Evolutionary conservation across 2,888 invertebrate genomes (phyloP).

Genomic region (Agrochola circellaris): DNA sequence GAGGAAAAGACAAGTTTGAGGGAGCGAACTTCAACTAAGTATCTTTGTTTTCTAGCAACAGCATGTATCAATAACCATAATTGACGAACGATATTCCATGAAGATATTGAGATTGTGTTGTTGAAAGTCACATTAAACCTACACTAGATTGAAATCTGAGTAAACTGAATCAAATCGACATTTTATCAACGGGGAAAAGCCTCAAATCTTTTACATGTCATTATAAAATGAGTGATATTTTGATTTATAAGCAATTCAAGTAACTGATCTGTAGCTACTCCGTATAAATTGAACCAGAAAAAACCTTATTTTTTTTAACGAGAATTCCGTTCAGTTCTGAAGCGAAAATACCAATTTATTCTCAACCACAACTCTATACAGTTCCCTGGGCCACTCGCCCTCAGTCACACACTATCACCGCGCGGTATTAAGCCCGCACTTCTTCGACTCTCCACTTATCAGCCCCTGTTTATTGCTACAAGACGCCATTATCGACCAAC

Average conservation of each 20-base stretch:
- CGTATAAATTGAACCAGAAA: neutral
- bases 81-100: neutral
- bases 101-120: neutral
- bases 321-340: neutral
- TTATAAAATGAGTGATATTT: no score
- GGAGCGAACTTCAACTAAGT: neutral
- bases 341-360: neutral
- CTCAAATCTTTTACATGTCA: no score
- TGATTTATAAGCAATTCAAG: no score
- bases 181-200: neutral
- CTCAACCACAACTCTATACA: conserved; percentile 37
- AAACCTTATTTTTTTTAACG: neutral
- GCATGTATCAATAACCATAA: no score
- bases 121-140: neutral
- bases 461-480: conserved; percentile 77
- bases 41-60: neutral
- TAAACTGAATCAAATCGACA: neutral
- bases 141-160: no score
- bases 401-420: conserved; percentile 54
- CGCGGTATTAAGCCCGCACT: conserved; percentile 60
- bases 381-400: conserved; percentile 19
- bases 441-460: conserved; percentile 67
- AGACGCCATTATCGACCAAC: conserved; percentile 77
- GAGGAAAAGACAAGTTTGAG: neutral
- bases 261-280: neutral